Base-by-base conservation (phyloP, 1,140 invertebrate species). In the Parapsyche elsis region DNA sequence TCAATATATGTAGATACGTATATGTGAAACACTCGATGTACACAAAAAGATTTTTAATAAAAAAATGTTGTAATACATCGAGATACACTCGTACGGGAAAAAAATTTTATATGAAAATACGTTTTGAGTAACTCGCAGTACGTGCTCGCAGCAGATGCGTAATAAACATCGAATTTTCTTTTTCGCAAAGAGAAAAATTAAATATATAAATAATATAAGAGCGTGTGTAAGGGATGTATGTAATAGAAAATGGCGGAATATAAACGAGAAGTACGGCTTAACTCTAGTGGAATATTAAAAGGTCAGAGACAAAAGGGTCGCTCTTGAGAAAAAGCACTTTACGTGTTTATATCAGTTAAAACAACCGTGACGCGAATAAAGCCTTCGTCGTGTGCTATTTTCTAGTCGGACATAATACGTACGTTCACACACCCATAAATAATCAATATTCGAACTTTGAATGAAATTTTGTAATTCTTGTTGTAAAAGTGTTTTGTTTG, bases 291-390 rank as follows among this genome's bases (percentile, higher is more conserved):
- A 67, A 67, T 67, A 67, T 67, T 67, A 67, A 67, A 67, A 67
- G 64, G 64, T 67, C 64, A 67, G 64, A 30, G 24, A 23, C 23
- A 21, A 67, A 67, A 67, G 64, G 64, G 10, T 67, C 64, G 23
- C 64, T 12, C 64, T 12, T 21, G 21, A 67, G 64, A 67, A 67
- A 67, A 67, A 67, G 64, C 64, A 67, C 64, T 67, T 67, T 67
- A 67, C 64, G 64, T 67, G 64, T 30, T 67, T 30, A 67, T 67
- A 67, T 67, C 64, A 67, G 64, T 67, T 67, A 67, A 67, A 67
- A 67, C 24, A 67, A 67, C 64, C 64, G 64, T 67, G 64, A 67
- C 64, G 64, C 64, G 64, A 67, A 67, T 67, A 67, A 67, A 67
- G 14, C 64, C 64, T 61, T 21, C 57, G 16, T 61, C 57, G n/a